These are phyloP conservation scores for Dendroctonus valens DNA, from an alignment of 1,140 invertebrate genomes.

Conservation along the genomic window DNA sequence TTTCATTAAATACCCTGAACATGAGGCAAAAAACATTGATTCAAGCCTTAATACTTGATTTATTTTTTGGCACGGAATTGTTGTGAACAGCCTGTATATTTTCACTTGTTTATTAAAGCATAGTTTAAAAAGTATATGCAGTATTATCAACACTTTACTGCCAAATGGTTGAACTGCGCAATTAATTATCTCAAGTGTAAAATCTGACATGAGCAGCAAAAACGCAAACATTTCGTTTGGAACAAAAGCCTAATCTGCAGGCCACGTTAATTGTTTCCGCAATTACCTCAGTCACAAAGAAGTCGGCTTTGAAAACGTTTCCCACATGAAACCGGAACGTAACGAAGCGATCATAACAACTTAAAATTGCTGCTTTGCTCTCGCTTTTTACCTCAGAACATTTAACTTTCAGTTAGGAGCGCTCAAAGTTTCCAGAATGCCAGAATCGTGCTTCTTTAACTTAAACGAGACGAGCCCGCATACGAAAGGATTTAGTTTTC, in stretches of 20 bases:
- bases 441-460: constrained; percentile 8
- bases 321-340: constrained; percentile 9
- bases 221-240: no score
- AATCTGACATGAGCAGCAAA: no score
- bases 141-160: no score
- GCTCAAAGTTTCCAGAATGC: constrained; percentile 16
- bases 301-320: constrained; percentile 2
- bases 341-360: constrained; percentile 24
- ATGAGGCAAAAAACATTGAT: no score
- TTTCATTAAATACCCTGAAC: no score
- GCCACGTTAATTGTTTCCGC: constrained; percentile 13
- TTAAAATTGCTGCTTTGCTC: constrained; percentile 20
- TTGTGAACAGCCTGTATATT: no score
- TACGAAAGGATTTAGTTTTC: constrained; percentile 26
- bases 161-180: not conserved
- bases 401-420: constrained; percentile 24
- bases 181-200: no score
- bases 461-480: constrained; percentile 19
- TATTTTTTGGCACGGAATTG: no score
- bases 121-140: no score
- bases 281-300: not conserved
- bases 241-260: not conserved
- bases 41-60: no score
- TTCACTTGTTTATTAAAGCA: no score
- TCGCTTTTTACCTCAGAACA: constrained; percentile 25